Evolutionary conservation across 2,888 invertebrate species (phyloP).

Genomic region (Syritta pipiens): DNA sequence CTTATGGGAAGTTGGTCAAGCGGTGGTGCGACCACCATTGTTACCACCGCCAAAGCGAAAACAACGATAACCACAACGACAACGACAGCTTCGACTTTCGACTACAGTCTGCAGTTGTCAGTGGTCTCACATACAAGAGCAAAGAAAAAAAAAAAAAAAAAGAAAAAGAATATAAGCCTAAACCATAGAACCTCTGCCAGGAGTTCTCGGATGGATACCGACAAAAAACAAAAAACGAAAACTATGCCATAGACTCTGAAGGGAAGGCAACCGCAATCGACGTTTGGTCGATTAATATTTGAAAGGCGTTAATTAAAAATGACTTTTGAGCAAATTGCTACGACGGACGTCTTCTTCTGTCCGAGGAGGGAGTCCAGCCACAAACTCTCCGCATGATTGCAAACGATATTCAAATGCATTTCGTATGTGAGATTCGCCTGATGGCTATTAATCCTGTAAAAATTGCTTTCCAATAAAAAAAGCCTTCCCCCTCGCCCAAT

Average conservation of each 20-base stretch:
- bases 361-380: background rate
- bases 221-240: constrained; percentile 12
- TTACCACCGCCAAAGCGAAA: constrained; percentile 10
- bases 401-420: constrained; percentile 57
- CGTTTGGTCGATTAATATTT: constrained; percentile 69
- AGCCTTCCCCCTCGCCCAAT: constrained; percentile 6
- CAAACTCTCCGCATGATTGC: constrained; percentile 9
- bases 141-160: background rate
- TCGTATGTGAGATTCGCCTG: constrained; percentile 25
- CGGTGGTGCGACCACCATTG: constrained; percentile 12
- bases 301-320: constrained; percentile 70
- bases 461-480: constrained; percentile 58
- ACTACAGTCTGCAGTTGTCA: constrained; percentile 30
- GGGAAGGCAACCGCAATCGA: constrained; percentile 39
- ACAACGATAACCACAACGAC: constrained; percentile 11
- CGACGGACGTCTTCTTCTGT: constrained; percentile 43
- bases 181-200: constrained; percentile 10
- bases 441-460: constrained; percentile 13
- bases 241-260: constrained; percentile 34
- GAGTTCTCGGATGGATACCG: constrained; percentile 16
- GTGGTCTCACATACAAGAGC: constrained; percentile 14
- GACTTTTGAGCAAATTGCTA: constrained; percentile 64
- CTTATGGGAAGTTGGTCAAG: constrained; percentile 59
- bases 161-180: too few species aligned
- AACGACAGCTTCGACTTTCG: constrained; percentile 6